A percentile compares a stretch with the other conserved stretches of the same genome.
phyloP scores from a whole-genome alignment of 2,113 vertebrate species.

The Herpailurus yagouaroundi region DNA sequence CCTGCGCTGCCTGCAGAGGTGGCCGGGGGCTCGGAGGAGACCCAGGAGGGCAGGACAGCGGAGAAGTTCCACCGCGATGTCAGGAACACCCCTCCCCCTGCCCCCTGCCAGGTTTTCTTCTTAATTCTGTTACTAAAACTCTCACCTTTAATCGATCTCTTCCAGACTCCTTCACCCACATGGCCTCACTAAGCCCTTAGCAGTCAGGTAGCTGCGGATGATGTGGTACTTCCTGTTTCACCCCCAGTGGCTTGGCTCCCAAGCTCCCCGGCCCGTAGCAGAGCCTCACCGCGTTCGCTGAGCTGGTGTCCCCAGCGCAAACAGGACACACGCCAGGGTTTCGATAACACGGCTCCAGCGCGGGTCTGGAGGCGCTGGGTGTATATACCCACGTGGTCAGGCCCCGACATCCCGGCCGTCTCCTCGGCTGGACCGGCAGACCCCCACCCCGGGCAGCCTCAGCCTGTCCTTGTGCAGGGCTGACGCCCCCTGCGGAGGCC shows the following conservation, averaged over 20 bases:
- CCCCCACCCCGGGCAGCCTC: not conserved
- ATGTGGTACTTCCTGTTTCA: not conserved
- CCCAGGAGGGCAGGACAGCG: fast-evolving
- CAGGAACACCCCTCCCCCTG: fast-evolving
- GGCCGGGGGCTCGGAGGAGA: fast-evolving
- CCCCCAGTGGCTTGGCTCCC: not conserved
- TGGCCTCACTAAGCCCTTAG: fast-evolving
- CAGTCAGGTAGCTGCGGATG: not conserved
- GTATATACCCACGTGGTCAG: not conserved
- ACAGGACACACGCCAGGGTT: fast-evolving
- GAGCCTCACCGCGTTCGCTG: fast-evolving
- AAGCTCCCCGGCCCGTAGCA: not conserved
- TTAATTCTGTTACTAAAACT: not conserved
- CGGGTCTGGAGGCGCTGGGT: not conserved
- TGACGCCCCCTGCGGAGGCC: not conserved
- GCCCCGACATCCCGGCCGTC: not conserved
- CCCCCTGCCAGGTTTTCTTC: not conserved
- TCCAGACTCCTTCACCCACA: not conserved
- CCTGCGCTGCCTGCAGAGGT: not conserved
- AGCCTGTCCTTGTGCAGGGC: not conserved
- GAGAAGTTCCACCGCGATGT: too few relatives aligned
- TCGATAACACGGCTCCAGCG: fast-evolving
- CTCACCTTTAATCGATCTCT: not conserved
- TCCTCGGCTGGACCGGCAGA: not conserved
- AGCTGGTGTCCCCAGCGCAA: not conserved